phyloP scores from a whole-genome alignment of 2,888 invertebrate species.

The Drosophila leonis region DNA sequence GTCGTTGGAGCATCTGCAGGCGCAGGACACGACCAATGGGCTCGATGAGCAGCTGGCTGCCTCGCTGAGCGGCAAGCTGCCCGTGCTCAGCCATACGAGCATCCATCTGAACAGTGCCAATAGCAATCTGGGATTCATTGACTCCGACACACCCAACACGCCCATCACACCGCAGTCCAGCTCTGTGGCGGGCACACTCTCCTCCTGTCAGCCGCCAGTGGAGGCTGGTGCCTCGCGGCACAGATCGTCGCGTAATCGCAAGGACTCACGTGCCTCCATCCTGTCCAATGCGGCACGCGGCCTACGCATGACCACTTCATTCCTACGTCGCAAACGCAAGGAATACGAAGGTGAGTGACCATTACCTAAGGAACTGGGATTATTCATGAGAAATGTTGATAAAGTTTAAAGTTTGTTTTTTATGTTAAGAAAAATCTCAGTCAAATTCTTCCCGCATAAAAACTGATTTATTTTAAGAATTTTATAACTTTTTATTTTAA shows the following conservation, averaged over 20 bases:
- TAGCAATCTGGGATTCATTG: slow-evolving; percentile 80
- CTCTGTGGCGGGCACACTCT: slow-evolving; percentile 65
- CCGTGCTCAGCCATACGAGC: slow-evolving; percentile 56
- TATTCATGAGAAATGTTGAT: neutral
- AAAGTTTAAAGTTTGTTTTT: neutral
- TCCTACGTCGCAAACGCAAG: slow-evolving; percentile 81
- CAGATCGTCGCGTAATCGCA: slow-evolving; percentile 69
- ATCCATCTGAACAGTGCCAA: slow-evolving; percentile 82
- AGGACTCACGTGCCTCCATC: slow-evolving; percentile 80
- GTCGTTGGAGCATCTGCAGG: slow-evolving; percentile 78
- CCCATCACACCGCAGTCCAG: slow-evolving; percentile 72
- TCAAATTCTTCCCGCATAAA: neutral
- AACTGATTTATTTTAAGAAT: neutral
- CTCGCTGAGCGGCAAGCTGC: slow-evolving; percentile 67
- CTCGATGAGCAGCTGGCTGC: slow-evolving; percentile 79
- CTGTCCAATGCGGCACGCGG: slow-evolving; percentile 77
- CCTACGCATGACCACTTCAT: slow-evolving; percentile 83
- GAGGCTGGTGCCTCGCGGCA: slow-evolving; percentile 35
- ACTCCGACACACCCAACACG: slow-evolving; percentile 80
- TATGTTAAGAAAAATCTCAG: neutral
- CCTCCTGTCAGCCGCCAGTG: slow-evolving; percentile 49
- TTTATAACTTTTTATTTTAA: neutral
- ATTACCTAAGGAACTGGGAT: neutral
- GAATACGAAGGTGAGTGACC: slow-evolving; percentile 84
- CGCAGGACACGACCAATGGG: slow-evolving; percentile 65